phyloP scores from a whole-genome alignment of 2,797 vertebrate genomes.

The Anas bahamensis region DNA sequence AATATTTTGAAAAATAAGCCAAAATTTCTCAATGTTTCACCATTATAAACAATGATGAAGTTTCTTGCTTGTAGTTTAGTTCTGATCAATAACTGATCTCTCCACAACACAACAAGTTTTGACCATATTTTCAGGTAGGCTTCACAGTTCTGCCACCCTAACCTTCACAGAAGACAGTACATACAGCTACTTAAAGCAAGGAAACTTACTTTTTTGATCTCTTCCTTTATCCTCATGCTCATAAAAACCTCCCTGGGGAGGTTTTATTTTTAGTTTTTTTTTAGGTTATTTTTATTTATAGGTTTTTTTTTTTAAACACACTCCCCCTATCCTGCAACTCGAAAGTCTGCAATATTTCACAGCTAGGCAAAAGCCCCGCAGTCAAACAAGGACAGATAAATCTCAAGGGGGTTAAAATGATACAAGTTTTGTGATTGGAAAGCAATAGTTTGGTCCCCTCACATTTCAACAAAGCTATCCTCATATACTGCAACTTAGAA shows the following conservation, averaged over 20 bases:
- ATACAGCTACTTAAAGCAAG: background rate
- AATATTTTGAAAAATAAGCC: background rate
- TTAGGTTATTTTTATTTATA: too few species aligned
- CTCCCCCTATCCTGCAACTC: background rate
- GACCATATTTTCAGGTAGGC: background rate
- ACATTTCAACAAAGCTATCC: background rate
- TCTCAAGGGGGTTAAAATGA: background rate
- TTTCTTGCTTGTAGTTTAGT: background rate
- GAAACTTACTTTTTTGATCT: background rate
- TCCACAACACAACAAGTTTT: background rate
- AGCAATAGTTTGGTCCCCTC: background rate
- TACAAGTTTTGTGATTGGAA: background rate
- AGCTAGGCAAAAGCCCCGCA: background rate
- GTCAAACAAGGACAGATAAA: background rate
- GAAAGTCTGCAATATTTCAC: background rate
- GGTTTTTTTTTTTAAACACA: too few species aligned
- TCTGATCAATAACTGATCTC: background rate
- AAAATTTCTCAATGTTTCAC: background rate
- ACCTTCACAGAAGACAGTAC: background rate
- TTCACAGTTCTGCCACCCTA: background rate
- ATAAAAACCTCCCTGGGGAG: background rate
- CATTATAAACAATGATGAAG: background rate
- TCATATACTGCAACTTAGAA: background rate
- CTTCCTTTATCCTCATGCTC: background rate
- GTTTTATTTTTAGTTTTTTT: too few species aligned